A percentile compares a stretch with the other conserved stretches of the same genome.
phyloP scores from a whole-genome alignment of 2,113 vertebrate species.

The Taurulus bubalis region DNA sequence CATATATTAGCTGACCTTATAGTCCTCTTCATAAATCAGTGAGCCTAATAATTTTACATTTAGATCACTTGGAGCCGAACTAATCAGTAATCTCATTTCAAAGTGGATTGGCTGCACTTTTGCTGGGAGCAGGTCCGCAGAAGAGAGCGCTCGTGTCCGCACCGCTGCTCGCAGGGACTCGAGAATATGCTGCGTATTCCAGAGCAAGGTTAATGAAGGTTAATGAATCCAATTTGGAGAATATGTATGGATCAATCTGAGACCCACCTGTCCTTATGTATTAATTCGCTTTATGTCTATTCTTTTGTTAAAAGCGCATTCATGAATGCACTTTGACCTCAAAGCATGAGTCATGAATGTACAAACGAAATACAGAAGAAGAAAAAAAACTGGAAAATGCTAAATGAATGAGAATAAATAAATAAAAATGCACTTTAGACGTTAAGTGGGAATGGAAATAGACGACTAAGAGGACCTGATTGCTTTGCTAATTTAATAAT shows the following conservation, averaged over 20 bases:
- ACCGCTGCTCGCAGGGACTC: slow-evolving; percentile 49
- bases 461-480: not conserved
- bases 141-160: slow-evolving; percentile 42
- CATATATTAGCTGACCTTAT: slow-evolving; percentile 81
- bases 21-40: slow-evolving; percentile 84
- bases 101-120: slow-evolving; percentile 65
- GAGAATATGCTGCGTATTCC: slow-evolving; percentile 56
- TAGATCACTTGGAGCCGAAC: slow-evolving; percentile 78
- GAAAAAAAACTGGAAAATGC: not conserved
- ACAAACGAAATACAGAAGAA: not conserved
- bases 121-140: slow-evolving; percentile 50
- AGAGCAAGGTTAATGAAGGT: slow-evolving; percentile 77
- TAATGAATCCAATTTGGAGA: slow-evolving; percentile 69
- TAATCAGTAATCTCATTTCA: slow-evolving; percentile 78
- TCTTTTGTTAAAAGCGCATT: not conserved
- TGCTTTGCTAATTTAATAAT: slow-evolving; percentile 6
- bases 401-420: not conserved
- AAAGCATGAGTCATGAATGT: not conserved
- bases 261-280: slow-evolving; percentile 10
- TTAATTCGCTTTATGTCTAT: not conserved
- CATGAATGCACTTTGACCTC: not conserved
- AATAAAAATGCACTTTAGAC: not conserved
- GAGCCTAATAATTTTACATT: slow-evolving; percentile 78
- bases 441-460: not conserved
- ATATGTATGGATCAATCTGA: slow-evolving; percentile 59